Percentiles rank a stretch among this genome's conserved stretches.
These are phyloP conservation scores for Amyelois transitella DNA, from an alignment of 1,140 invertebrate genomes.

Conservation along the genomic window DNA sequence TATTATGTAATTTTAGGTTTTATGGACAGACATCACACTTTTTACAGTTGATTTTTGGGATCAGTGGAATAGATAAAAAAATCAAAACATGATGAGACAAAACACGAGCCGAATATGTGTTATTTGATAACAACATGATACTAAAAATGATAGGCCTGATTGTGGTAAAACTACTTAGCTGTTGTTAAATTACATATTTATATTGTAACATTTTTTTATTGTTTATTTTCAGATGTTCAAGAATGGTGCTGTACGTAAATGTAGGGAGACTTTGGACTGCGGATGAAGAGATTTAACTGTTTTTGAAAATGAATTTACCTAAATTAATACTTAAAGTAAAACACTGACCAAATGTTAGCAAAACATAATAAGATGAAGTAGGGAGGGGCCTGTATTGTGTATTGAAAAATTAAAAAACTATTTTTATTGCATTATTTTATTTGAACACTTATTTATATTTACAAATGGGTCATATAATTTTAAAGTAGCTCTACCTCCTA, in stretches of 20 bases:
- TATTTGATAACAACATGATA: slow-evolving; percentile 53
- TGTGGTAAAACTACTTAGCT: no score
- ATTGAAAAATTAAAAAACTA: slow-evolving; percentile 3
- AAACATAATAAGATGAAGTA: neutral
- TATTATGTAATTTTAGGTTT: no score
- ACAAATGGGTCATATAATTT: slow-evolving; percentile 28
- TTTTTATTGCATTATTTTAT: slow-evolving; percentile 4
- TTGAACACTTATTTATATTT: slow-evolving; percentile 5
- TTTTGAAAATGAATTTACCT: no score
- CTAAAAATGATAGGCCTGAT: slow-evolving; percentile 61
- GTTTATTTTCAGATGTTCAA: neutral
- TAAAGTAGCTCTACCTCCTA: slow-evolving; percentile 2
- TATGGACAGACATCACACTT: no score
- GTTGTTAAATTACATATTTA: neutral
- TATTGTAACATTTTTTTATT: neutral
- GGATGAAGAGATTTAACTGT: no score
- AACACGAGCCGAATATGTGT: slow-evolving; percentile 56
- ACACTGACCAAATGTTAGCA: no score
- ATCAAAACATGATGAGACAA: slow-evolving; percentile 41
- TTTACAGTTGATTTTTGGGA: no score
- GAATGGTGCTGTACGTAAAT: no score
- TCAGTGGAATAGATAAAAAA: no score
- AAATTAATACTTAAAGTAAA: no score
- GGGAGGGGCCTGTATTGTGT: neutral
- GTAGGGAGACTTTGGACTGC: no score